Evolutionary conservation across 2,888 invertebrate species (phyloP).

Genomic region (Ormia ochracea): DNA sequence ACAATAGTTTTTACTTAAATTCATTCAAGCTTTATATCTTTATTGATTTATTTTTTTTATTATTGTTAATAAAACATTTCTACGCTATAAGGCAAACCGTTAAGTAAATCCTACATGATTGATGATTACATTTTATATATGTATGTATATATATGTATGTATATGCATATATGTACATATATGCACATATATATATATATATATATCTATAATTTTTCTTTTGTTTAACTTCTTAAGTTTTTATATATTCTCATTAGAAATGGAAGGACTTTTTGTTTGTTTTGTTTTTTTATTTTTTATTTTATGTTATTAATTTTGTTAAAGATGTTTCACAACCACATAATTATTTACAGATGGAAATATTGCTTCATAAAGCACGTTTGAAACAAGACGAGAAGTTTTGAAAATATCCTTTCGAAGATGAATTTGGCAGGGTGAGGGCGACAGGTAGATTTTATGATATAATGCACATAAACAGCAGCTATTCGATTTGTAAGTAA

Average conservation of each 20-base stretch:
- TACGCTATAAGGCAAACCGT: slow-evolving; percentile 61
- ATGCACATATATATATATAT: not conserved
- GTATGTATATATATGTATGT: not conserved
- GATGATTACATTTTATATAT: slow-evolving; percentile 50
- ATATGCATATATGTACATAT: not conserved
- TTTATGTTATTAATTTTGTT: slow-evolving; percentile 25
- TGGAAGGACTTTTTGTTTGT: slow-evolving; percentile 50
- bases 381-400: slow-evolving; percentile 1
- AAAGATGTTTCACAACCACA: slow-evolving; percentile 59
- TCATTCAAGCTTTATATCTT: slow-evolving; percentile 34
- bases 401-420: not conserved
- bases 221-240: not conserved
- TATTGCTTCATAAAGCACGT: slow-evolving; percentile 24
- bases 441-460: not conserved
- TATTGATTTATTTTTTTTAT: not conserved
- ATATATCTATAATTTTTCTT: not conserved
- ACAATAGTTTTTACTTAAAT: slow-evolving; percentile 17
- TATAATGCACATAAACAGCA: no score
- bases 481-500: no score
- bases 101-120: slow-evolving; percentile 58
- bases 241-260: slow-evolving; percentile 13
- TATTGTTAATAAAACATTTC: slow-evolving; percentile 55
- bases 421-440: not conserved
- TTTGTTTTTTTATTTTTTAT: not conserved
- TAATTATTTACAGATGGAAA: slow-evolving; percentile 44